Percentiles rank a stretch among this genome's conserved stretches.
Conservation (phyloP, 2,888 invertebrate species). For the Meiosimyza decipiens region DNA sequence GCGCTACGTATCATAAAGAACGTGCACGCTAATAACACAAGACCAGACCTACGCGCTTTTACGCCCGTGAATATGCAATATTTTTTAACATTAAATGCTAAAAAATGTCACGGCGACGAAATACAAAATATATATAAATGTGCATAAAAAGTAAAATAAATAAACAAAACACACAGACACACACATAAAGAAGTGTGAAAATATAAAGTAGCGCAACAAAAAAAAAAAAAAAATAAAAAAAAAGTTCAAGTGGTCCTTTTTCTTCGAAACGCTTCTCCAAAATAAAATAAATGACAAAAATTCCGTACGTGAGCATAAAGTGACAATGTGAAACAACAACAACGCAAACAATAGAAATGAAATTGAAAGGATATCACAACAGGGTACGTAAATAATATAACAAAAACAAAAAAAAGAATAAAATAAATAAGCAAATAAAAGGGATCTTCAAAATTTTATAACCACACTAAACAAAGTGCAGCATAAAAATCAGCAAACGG, state of each 20-base stretch:
- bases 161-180: too few relatives aligned
- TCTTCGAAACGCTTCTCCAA: not conserved
- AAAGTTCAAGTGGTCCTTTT: conserved; percentile 16
- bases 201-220: not conserved
- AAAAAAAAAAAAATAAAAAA: not conserved
- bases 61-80: too few relatives aligned
- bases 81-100: too few relatives aligned
- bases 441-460: conserved; percentile 5
- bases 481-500: too few relatives aligned
- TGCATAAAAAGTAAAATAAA: too few relatives aligned
- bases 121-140: too few relatives aligned
- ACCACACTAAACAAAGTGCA: too few relatives aligned
- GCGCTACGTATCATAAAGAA: too few relatives aligned
- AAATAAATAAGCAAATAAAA: conserved; percentile 16
- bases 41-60: too few relatives aligned
- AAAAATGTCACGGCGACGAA: too few relatives aligned
- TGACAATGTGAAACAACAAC: conserved; percentile 8
- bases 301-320: conserved; percentile 1
- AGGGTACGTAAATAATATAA: not conserved
- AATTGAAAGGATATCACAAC: not conserved
- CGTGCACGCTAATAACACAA: too few relatives aligned
- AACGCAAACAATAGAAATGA: not conserved
- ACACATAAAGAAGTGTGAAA: not conserved
- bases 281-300: not conserved
- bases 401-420: not conserved